Evolutionary conservation across 2,113 vertebrate species (phyloP), one percentile per base, ranked within the genome.

Genomic region (Lucifuga dentata): DNA sequence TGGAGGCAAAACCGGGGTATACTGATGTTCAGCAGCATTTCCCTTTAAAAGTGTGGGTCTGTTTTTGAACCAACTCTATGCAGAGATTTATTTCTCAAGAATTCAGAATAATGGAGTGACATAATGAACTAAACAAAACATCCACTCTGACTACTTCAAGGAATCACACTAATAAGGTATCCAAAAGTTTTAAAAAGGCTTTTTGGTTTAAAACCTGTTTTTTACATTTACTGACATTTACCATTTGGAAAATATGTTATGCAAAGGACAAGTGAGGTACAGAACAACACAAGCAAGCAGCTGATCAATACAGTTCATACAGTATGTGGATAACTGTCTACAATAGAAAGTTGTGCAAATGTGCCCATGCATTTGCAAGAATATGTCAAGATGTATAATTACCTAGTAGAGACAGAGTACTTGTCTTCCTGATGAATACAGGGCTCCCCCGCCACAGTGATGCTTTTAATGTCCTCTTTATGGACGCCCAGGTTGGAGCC

Each of bases 401-500:
- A 98, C 97, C 95, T 95, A 24, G 95, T 97, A n/a, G 97, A 98
- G 78, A 97, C 95, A 0, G 95, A 95, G 86, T 98, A 98, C 50
- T 87, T 90, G 19, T 95, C 93, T 13, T 86, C 69, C 75, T 90
- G 89, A 62, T 98, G 97, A 69, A 65, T 9, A 46, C 97, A 98
- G 35, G 88, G 80, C 53, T 83, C 55, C 5, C 91, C 91, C 2
- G 92, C 97, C 78, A 98, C 97, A 0, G 23, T 93, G 88, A 98
- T 87, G 32, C 41, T 90, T 87, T 87, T 86, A 21, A 98, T 94
- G 61, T 98, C 96, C 3, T 92, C 90, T 8, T 92, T 91, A 50
- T 73, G 89, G 83, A 96, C 91, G 50, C 97, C 96, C 85, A 99
- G 76, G 73, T 99, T 98, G 44, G 95, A 95, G 67, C 97, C 97